Base-by-base conservation (phyloP, 23 tunicate genomes). In the Halocynthia roretzi region DNA sequence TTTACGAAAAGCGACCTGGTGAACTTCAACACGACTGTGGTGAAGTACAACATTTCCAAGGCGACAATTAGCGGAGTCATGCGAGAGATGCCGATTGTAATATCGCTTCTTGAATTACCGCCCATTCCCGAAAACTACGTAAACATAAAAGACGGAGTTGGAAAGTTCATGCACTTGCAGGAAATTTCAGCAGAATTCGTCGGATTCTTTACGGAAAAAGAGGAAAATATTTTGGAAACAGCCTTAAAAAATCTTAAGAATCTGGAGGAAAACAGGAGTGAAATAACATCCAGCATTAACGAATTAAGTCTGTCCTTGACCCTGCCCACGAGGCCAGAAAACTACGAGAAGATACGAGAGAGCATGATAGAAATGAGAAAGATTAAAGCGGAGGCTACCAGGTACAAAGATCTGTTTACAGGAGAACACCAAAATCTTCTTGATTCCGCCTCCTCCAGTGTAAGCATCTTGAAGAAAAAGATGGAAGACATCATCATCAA, bases 301-400 rank as follows among this genome's bases (percentile, higher is more conserved):
- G 21, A 8, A 8, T 18, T 74, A 1, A 20, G 54, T 7, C 78
- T 62, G 8, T 54, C 15, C 14, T 4, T 74, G 4, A 44, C 12
- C 31, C 78, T 74, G 5, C 78, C 78, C n/a, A 54, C 56, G 63
- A 52, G 6, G 18, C 78, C 78, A 54, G 18, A 64, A 52, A 74
- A 54, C 56, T 74, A 74, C 56, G 15, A 19, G 8, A 17, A 20
- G 17, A 62, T 74, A 5, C 54, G 56, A 49, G 63, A 74, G 11
- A 48, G 64, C 8, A 11, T 74, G 17, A 64, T 54, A 6, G 63
- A 74, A 54, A 19, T 74, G 21, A 14, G 5, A 10, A 49, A 20
- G 52, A 10, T 74, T 19, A 74, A 54, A 56, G 19, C 55, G 22
- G 15, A 18, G 5, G 78, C 78, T 50, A 74, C 17, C 10, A 15